Evolutionary conservation across 1,140 invertebrate genomes (phyloP).

Genomic region (Megalonaias nervosa): DNA sequence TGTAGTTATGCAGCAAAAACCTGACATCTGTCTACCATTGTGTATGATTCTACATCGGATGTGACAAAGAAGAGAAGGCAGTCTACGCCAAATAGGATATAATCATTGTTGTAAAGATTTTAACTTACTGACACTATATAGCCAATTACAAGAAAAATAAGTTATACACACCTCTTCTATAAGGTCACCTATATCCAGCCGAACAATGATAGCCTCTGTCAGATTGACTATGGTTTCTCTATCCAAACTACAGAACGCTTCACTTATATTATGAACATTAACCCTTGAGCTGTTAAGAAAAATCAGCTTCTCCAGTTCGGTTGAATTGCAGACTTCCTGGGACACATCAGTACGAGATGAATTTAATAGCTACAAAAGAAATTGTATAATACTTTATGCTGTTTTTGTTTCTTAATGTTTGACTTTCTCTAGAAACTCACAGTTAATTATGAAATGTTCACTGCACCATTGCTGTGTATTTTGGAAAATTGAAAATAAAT

Average conservation of each 20-base stretch:
- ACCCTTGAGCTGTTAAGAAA: constrained; percentile 15
- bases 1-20: too few species aligned
- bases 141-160: not conserved
- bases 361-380: constrained; percentile 31
- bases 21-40: too few species aligned
- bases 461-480: too few species aligned
- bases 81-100: too few species aligned
- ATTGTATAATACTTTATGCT: not conserved
- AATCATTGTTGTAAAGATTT: too few species aligned
- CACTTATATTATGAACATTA: constrained; percentile 28
- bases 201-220: constrained; percentile 37
- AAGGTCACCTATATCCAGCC: constrained; percentile 56
- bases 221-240: constrained; percentile 27
- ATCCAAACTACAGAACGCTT: constrained; percentile 39
- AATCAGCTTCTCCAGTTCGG: constrained; percentile 23
- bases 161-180: constrained; percentile 47
- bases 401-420: too few species aligned
- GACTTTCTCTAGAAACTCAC: too few species aligned
- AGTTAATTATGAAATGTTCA: too few species aligned
- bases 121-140: too few species aligned
- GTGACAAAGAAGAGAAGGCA: too few species aligned
- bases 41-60: too few species aligned
- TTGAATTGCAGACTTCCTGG: constrained; percentile 33
- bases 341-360: constrained; percentile 23
- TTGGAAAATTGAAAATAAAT: too few species aligned